Conservation (phyloP, 2,888 invertebrate species). For the Coelogynopora nodosa region DNA sequence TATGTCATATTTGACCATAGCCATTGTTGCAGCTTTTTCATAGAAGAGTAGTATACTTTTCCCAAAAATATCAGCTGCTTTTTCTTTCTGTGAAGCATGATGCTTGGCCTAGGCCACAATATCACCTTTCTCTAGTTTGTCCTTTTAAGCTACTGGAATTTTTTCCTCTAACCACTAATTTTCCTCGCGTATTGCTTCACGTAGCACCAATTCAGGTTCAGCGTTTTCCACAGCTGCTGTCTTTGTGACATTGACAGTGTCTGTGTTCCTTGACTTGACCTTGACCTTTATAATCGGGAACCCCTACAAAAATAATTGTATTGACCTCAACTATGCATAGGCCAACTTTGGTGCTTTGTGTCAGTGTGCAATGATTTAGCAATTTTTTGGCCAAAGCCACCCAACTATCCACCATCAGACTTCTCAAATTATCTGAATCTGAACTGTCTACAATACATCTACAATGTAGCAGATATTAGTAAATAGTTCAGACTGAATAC, state of each 20-base stretch:
- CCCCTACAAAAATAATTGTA: too few relatives aligned
- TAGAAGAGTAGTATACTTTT: constrained; percentile 42
- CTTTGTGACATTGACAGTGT: constrained; percentile 25
- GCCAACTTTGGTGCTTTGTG: too few relatives aligned
- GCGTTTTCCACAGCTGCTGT: neutral
- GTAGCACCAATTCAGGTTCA: neutral
- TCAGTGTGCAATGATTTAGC: too few relatives aligned
- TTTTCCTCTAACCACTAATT: constrained; percentile 40
- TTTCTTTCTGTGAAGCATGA: constrained; percentile 19
- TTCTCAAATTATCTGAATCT: too few relatives aligned
- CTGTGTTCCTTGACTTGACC: too few relatives aligned
- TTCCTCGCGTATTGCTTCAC: constrained; percentile 37
- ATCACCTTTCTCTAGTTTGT: constrained; percentile 26
- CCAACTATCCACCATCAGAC: too few relatives aligned
- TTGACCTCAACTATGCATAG: too few relatives aligned
- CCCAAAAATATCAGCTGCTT: neutral
- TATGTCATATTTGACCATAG: constrained; percentile 44
- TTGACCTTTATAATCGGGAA: too few relatives aligned
- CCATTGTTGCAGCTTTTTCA: constrained; percentile 42
- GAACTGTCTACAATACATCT: too few relatives aligned
- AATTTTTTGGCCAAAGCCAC: too few relatives aligned
- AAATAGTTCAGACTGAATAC: too few relatives aligned
- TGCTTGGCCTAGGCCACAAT: constrained; percentile 21
- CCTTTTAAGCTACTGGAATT: constrained; percentile 41
- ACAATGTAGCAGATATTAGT: too few relatives aligned